Conservation (phyloP, 2,888 invertebrate genomes). For the Leptopterna dolabrata region DNA sequence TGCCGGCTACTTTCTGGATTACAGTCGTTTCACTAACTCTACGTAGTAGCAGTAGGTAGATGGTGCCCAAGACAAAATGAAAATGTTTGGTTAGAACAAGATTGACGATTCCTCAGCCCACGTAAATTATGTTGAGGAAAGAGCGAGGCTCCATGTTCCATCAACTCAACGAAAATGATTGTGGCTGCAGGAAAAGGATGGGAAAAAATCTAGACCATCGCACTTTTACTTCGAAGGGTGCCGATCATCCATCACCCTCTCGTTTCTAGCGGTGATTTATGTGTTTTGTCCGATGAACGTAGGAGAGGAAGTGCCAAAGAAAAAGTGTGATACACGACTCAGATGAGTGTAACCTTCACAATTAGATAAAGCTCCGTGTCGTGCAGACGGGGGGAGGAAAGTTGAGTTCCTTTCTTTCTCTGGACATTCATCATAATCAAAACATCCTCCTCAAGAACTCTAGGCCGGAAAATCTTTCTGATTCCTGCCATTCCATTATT, state of each 20-base stretch:
- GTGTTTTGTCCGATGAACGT: slow-evolving; percentile 11
- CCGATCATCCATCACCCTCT: slow-evolving; percentile 41
- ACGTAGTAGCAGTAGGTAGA: too few relatives aligned
- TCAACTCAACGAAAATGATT: neutral
- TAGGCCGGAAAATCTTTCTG: neutral
- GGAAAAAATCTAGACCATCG: neutral
- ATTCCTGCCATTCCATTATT: too few relatives aligned
- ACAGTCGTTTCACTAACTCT: too few relatives aligned
- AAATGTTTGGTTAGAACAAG: too few relatives aligned
- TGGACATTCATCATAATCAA: slow-evolving; percentile 26
- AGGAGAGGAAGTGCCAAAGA: slow-evolving; percentile 4
- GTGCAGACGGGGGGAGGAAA: slow-evolving; percentile 5
- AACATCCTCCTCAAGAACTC: neutral
- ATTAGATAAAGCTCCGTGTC: slow-evolving; percentile 31
- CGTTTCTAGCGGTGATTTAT: slow-evolving; percentile 34
- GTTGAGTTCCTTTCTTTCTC: slow-evolving; percentile 15
- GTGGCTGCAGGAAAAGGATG: neutral
- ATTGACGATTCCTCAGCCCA: too few relatives aligned
- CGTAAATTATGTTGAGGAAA: neutral
- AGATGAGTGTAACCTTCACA: slow-evolving; percentile 42
- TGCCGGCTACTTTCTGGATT: too few relatives aligned
- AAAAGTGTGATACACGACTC: slow-evolving; percentile 47
- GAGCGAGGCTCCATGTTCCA: neutral
- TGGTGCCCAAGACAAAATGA: too few relatives aligned
- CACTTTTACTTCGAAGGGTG: slow-evolving; percentile 38